Percentiles rank a stretch among this genome's conserved stretches.
Conservation (phyloP, 2,797 vertebrate species). For the Decapterus maruadsi region DNA sequence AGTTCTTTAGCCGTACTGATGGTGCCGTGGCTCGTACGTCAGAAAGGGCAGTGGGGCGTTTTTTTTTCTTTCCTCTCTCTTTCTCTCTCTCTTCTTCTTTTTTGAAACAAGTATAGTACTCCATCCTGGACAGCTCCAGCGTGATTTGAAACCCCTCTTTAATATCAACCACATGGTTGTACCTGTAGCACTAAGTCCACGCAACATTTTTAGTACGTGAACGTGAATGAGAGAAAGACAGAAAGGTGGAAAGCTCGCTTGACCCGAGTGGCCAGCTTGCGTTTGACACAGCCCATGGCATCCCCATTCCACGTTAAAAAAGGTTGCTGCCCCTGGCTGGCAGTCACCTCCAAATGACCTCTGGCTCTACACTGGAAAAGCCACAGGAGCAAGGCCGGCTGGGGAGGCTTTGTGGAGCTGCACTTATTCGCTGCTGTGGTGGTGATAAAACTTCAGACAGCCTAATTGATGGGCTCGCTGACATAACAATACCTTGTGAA, state of each 20-base stretch:
- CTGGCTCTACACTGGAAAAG: slow-evolving; percentile 90
- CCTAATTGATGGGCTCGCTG: slow-evolving; percentile 99
- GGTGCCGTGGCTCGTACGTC: slow-evolving; percentile 71
- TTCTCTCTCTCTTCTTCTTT: slow-evolving; percentile 38
- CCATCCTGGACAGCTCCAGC: slow-evolving; percentile 80
- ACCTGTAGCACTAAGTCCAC: slow-evolving; percentile 83
- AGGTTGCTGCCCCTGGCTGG: slow-evolving; percentile 89
- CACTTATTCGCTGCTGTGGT: slow-evolving; percentile 93
- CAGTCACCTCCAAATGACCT: slow-evolving; percentile 95
- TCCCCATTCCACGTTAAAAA: slow-evolving; percentile 84
- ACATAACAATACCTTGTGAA: slow-evolving; percentile 99
- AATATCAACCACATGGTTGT: slow-evolving; percentile 97
- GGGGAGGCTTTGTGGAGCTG: slow-evolving; percentile 94
- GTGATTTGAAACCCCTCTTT: slow-evolving; percentile 85
- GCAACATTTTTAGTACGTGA: slow-evolving; percentile 69
- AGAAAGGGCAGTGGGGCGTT: slow-evolving; percentile 49
- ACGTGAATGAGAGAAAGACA: slow-evolving; percentile 36
- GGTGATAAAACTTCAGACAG: slow-evolving; percentile 99
- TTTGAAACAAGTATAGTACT: slow-evolving; percentile 67
- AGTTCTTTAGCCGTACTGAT: slow-evolving; percentile 79
- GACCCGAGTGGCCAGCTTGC: slow-evolving; percentile 79
- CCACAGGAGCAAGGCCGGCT: slow-evolving; percentile 91
- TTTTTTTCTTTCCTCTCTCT: slow-evolving; percentile 31
- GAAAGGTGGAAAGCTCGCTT: slow-evolving; percentile 28
- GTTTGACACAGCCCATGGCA: slow-evolving; percentile 78